These are phyloP conservation scores for Drosophila borborema DNA, from an alignment of 2,888 invertebrate species.

Conservation along the genomic window DNA sequence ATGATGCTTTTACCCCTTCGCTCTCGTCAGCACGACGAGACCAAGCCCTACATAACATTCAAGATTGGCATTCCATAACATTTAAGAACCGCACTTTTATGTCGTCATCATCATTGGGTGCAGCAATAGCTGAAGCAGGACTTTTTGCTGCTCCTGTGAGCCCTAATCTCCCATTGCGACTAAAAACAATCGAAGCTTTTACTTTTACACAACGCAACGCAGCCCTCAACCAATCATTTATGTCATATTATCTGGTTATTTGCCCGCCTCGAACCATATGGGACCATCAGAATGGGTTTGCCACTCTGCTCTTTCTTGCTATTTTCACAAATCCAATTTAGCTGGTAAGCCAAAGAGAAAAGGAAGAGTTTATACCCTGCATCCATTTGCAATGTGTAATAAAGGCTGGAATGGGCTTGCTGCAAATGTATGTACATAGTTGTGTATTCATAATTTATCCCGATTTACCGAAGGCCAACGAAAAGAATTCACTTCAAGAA, in stretches of 20 bases:
- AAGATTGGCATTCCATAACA: constrained; percentile 49
- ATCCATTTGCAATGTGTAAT: constrained; percentile 16
- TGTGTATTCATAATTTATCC: not conserved
- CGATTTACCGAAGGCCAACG: no score
- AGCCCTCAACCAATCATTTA: constrained; percentile 49
- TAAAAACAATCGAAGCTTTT: constrained; percentile 56
- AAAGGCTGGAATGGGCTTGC: not conserved
- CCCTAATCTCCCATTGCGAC: constrained; percentile 49
- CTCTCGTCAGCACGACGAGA: constrained; percentile 34
- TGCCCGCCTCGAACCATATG: constrained; percentile 18
- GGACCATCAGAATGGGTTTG: constrained; percentile 20
- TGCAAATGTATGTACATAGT: not conserved
- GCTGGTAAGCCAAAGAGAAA: constrained; percentile 69
- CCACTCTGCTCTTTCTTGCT: not conserved
- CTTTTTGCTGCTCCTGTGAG: constrained; percentile 33
- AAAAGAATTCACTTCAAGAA: not conserved
- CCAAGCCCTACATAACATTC: constrained; percentile 48
- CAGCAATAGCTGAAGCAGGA: constrained; percentile 4
- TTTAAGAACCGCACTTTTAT: constrained; percentile 54
- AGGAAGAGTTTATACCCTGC: constrained; percentile 53
- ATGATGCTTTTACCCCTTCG: constrained; percentile 72
- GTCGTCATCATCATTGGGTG: constrained; percentile 42
- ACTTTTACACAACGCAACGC: constrained; percentile 35
- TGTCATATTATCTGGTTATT: constrained; percentile 67
- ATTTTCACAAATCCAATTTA: constrained; percentile 74